Evolutionary conservation across 2,888 invertebrate genomes (phyloP), one percentile per base, ranked within the genome.

Genomic region (Osmoderma eremita): DNA sequence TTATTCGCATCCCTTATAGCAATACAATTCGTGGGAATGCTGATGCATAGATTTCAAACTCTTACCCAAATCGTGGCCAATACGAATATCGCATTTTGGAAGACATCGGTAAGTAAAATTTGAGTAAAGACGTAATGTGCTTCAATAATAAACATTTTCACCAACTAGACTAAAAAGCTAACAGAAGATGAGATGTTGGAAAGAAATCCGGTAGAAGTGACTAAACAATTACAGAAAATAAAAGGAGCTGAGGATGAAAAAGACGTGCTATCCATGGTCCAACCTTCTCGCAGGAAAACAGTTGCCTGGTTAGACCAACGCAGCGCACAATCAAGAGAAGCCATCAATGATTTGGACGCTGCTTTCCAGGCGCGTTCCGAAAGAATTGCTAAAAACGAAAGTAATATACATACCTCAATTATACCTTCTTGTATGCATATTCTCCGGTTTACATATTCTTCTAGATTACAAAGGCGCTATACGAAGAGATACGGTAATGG

Each of bases 141-240:
- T 45, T 6, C 12, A n/a, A 36, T 24, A 56, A 15, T 42, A 24
- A 13, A 13, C 13, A 30, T 30, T 61, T 10, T 2, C 3, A 6
- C n/a, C 3, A 63, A 22, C 10, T n/a, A 67, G 67, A 38, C 61
- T 17, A 92, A 93, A 78, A 92, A 94, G 75, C 83, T 92, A 73
- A 91, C 92, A 17, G 91, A 92, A 80, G 94, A 95, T 80, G 92
- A 92, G 45, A 84, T 95, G 62, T 85, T 94, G 72, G 91, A 93
- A 78, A 92, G 92, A 82, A 93, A 96, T 83, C 95, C 95, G 49
- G 92, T 96, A 75, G 94, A 94, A 79, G 93, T 95, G 77, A 95
- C 93, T 0, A 90, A 92, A 79, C 91, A 94, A 78, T 83, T 96
- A 67, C 95, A 95, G 80, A 88, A 91, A 78, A 80, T 94, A 66